Percentiles rank a stretch among this genome's conserved stretches.
Conservation (phyloP, 64 coral and sea anemone genomes). For the Anthopleura sola region DNA sequence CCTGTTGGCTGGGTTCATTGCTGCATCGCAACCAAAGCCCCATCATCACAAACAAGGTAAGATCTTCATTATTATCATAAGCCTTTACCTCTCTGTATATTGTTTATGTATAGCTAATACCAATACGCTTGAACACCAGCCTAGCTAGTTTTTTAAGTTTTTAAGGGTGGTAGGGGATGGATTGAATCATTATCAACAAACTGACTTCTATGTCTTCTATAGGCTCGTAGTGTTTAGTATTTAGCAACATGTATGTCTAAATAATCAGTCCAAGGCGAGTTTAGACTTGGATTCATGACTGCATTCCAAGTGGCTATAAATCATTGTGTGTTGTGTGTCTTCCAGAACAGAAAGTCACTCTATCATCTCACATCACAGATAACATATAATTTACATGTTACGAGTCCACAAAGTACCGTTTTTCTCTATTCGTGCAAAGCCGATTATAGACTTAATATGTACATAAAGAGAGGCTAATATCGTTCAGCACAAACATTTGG, state of each 20-base stretch:
- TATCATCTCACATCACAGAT: not conserved
- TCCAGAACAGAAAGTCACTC: not conserved
- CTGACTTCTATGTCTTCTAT: not conserved
- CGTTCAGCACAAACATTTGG: not conserved
- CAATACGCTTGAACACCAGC: not conserved
- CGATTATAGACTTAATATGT: not conserved
- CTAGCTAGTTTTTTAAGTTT: not conserved
- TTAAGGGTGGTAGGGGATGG: not conserved
- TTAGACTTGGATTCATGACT: not conserved
- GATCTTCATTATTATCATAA: not conserved
- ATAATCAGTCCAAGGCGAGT: not conserved
- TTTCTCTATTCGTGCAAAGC: not conserved
- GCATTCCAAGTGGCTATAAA: not conserved
- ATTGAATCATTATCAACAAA: not conserved
- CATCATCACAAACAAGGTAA: constrained; percentile 6
- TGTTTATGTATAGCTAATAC: not conserved
- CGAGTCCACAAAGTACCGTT: not conserved
- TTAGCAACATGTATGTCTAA: not conserved
- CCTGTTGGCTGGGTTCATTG: not conserved
- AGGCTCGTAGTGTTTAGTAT: not conserved
- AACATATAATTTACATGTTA: not conserved
- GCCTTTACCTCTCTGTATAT: not conserved
- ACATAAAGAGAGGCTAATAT: not conserved
- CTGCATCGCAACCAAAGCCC: not conserved
- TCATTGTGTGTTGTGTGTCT: not conserved